A percentile compares a stretch with the other conserved stretches of the same genome.
phyloP scores from a whole-genome alignment of 2,888 invertebrate genomes.

The Volucella inflata region DNA sequence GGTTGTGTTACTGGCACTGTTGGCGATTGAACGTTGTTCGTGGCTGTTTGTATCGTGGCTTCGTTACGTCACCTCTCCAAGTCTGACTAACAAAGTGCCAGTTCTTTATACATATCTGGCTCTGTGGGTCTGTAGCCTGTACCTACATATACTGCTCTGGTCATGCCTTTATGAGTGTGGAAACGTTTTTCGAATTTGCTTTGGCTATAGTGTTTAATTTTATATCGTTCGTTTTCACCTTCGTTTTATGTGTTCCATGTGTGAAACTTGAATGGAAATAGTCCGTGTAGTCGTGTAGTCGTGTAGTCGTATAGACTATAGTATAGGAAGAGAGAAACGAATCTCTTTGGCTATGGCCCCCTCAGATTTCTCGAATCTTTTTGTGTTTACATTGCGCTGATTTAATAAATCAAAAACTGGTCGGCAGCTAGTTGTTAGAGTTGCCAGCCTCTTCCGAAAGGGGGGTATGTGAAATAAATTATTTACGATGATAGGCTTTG shows the following conservation, averaged over 20 bases:
- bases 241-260: constrained; percentile 29
- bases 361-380: constrained; percentile 6
- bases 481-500: constrained; percentile 42
- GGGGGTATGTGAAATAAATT: constrained; percentile 44
- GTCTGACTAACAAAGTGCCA: not conserved
- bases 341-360: not conserved
- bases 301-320: constrained; percentile 11
- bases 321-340: constrained; percentile 7
- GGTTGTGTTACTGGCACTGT: constrained; percentile 34
- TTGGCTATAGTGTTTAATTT: constrained; percentile 1
- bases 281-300: no score
- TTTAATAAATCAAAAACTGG: constrained; percentile 69
- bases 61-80: constrained; percentile 61
- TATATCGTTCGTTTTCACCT: constrained; percentile 52
- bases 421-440: constrained; percentile 63
- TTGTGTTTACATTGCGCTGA: constrained; percentile 64
- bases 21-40: constrained; percentile 3
- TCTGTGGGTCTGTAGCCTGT: constrained; percentile 43
- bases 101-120: constrained; percentile 15
- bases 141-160: constrained; percentile 41
- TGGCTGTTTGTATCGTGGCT: constrained; percentile 46
- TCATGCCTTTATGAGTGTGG: constrained; percentile 69
- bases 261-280: constrained; percentile 17
- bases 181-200: constrained; percentile 19
- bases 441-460: constrained; percentile 22